A percentile compares a stretch with the other conserved stretches of the same genome.
phyloP scores from a whole-genome alignment of 2,113 vertebrate genomes.

The Ondatra zibethicus region DNA sequence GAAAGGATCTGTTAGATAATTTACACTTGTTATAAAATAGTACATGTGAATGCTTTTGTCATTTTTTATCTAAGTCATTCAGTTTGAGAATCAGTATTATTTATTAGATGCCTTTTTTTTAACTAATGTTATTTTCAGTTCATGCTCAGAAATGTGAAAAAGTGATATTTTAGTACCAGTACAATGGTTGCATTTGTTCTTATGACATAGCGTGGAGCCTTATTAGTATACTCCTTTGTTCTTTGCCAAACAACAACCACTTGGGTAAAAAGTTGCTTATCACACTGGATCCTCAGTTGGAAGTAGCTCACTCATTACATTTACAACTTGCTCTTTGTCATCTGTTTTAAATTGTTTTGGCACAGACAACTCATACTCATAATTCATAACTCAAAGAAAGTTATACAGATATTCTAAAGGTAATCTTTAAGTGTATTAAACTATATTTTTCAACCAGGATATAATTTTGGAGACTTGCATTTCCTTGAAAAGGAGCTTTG shows the following conservation, averaged over 20 bases:
- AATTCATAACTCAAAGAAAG: not conserved
- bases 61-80: slow-evolving; percentile 27
- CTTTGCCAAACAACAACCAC: not conserved
- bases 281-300: not conserved
- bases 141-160: slow-evolving; percentile 45
- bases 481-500: not conserved
- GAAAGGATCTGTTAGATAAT: slow-evolving; percentile 56
- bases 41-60: not conserved
- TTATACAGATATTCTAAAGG: slow-evolving; percentile 4
- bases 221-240: slow-evolving; percentile 19
- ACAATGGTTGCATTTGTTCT: not conserved
- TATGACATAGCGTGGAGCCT: not conserved
- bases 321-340: slow-evolving; percentile 18
- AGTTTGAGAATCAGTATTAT: slow-evolving; percentile 49
- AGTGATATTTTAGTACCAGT: not conserved
- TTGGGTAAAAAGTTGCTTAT: not conserved
- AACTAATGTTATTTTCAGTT: slow-evolving; percentile 32
- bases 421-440: not conserved
- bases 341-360: slow-evolving; percentile 18
- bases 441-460: not conserved
- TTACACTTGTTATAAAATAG: slow-evolving; percentile 44
- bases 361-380: not conserved
- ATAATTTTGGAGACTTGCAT: not conserved
- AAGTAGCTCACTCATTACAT: slow-evolving; percentile 1
- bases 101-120: slow-evolving; percentile 56